These are phyloP conservation scores for Gallirallus australis DNA, from an alignment of 2,797 vertebrate genomes.

Conservation along the genomic window DNA sequence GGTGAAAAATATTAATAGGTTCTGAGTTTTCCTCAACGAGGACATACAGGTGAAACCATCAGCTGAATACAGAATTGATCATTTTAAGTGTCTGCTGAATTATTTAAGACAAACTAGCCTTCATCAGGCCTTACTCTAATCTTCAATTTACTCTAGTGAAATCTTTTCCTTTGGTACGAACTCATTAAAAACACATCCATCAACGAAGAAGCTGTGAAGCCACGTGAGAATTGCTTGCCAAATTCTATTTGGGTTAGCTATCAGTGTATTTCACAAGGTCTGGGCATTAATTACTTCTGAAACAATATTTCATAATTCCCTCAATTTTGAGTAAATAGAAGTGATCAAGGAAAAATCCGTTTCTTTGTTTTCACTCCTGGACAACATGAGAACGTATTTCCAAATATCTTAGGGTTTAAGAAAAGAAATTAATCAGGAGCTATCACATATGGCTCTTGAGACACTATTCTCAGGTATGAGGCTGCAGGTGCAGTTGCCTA, in stretches of 20 bases:
- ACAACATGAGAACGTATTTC: background rate
- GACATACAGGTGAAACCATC: constrained; percentile 37
- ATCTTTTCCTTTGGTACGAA: constrained; percentile 16
- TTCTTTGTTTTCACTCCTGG: background rate
- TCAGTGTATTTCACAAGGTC: constrained; percentile 3
- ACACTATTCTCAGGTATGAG: background rate
- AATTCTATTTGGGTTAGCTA: constrained; percentile 48
- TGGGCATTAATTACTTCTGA: constrained; percentile 27
- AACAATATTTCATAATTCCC: constrained; percentile 17
- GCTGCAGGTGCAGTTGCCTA: background rate
- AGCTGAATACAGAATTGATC: constrained; percentile 54
- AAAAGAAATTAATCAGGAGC: background rate
- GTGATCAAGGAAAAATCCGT: background rate
- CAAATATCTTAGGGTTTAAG: background rate
- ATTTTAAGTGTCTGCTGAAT: constrained; percentile 54
- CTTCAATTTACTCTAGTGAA: constrained; percentile 61
- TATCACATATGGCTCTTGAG: background rate
- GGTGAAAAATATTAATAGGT: background rate
- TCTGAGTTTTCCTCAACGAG: background rate
- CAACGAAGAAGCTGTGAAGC: constrained; percentile 29
- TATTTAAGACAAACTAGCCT: constrained; percentile 58
- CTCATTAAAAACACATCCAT: constrained; percentile 70
- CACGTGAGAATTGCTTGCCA: constrained; percentile 31
- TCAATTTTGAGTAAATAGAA: constrained; percentile 23
- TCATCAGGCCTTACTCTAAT: constrained; percentile 56